phyloP scores from a whole-genome alignment of 2,888 invertebrate species.

The Drosophila austrosaltans region DNA sequence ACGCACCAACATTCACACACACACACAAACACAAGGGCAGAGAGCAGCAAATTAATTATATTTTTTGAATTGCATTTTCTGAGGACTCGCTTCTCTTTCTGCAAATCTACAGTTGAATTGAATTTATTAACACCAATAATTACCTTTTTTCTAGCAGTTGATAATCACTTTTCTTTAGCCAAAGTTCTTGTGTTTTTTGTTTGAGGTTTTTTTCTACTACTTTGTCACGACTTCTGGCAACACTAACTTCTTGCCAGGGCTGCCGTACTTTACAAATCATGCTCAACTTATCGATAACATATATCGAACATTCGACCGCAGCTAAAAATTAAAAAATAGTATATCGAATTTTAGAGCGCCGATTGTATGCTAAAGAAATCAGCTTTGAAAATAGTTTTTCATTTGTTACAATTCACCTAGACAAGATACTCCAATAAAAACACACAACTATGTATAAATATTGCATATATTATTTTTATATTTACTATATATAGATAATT shows the following conservation, averaged over 20 bases:
- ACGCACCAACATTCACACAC: slow-evolving; percentile 42
- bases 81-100: slow-evolving; percentile 30
- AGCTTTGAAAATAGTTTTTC: no score
- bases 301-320: not conserved
- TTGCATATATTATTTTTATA: no score
- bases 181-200: slow-evolving; percentile 8
- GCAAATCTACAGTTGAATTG: slow-evolving; percentile 24
- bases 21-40: slow-evolving; percentile 34
- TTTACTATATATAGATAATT: no score
- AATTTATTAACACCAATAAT: slow-evolving; percentile 13
- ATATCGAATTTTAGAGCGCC: not conserved
- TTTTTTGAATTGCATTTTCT: slow-evolving; percentile 36
- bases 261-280: not conserved
- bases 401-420: no score
- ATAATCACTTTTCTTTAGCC: slow-evolving; percentile 28
- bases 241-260: not conserved
- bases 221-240: not conserved
- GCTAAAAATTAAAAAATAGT: no score
- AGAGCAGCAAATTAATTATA: slow-evolving; percentile 42
- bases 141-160: slow-evolving; percentile 42
- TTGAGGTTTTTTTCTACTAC: slow-evolving; percentile 24
- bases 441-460: no score
- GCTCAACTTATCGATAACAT: not conserved
- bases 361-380: not conserved
- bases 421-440: no score